phyloP scores from a whole-genome alignment of 2,888 invertebrate species.

The Diarsia mendica region DNA sequence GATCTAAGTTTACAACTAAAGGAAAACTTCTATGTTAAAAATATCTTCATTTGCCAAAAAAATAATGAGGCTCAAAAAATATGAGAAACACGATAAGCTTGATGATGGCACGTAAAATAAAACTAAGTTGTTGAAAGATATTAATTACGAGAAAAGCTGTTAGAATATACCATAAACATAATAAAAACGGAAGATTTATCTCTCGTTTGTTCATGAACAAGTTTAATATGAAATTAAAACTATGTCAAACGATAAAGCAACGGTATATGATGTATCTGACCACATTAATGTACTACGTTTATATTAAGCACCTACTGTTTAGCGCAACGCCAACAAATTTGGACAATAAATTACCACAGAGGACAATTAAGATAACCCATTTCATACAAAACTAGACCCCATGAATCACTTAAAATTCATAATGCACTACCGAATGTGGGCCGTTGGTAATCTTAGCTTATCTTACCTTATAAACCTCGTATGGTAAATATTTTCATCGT shows the following conservation, averaged over 20 bases:
- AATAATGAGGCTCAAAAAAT: neutral
- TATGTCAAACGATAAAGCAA: conserved; percentile 59
- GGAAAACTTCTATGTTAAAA: neutral
- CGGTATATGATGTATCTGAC: conserved; percentile 64
- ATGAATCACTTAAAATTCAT: conserved; percentile 81
- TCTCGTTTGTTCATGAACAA: conserved; percentile 35
- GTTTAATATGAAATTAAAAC: conserved; percentile 57
- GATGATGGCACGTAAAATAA: neutral
- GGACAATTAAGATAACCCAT: conserved; percentile 83
- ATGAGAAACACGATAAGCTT: conserved; percentile 4
- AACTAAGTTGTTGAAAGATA: conserved; percentile 22
- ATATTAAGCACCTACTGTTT: conserved; percentile 66
- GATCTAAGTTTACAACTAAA: neutral
- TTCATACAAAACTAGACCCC: conserved; percentile 75
- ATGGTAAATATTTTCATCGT: conserved; percentile 80
- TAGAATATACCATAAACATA: conserved; percentile 7
- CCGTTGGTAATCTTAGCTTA: conserved; percentile 79
- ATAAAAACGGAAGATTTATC: conserved; percentile 42
- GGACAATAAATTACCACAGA: conserved; percentile 70
- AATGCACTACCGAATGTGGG: conserved; percentile 84
- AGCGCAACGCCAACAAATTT: conserved; percentile 65
- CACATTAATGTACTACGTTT: conserved; percentile 64
- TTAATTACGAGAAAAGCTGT: conserved; percentile 30
- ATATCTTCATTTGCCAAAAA: neutral
- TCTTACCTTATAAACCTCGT: conserved; percentile 77